Percentiles rank a stretch among this genome's conserved stretches.
These are phyloP conservation scores for Drosophila sucinea DNA, from an alignment of 1,140 invertebrate species.

Conservation along the genomic window DNA sequence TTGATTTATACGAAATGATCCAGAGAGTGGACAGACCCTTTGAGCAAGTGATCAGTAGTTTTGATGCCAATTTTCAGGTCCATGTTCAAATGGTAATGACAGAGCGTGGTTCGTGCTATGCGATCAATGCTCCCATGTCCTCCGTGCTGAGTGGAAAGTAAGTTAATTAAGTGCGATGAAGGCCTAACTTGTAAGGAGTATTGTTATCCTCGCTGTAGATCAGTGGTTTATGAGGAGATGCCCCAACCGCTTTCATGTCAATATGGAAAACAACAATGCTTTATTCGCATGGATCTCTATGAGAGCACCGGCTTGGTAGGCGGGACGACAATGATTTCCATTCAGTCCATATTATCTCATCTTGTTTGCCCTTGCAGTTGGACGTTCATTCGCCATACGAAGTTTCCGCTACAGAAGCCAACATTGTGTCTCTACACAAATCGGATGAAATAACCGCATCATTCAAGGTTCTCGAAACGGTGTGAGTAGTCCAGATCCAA, in stretches of 20 bases:
- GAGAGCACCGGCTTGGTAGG: conserved; percentile 73
- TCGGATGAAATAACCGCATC: conserved; percentile 79
- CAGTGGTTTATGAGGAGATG: conserved; percentile 53
- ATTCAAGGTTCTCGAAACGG: conserved; percentile 78
- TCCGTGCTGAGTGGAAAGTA: conserved; percentile 65
- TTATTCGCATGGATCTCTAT: conserved; percentile 76
- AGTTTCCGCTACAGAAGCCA: conserved; percentile 71
- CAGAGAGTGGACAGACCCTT: conserved; percentile 82
- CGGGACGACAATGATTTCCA: neutral
- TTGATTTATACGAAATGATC: conserved; percentile 76
- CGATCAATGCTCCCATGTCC: conserved; percentile 85
- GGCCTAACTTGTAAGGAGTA: neutral
- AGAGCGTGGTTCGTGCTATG: conserved; percentile 87
- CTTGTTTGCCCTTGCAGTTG: conserved; percentile 48
- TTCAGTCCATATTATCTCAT: neutral
- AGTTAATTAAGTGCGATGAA: conserved; percentile 10
- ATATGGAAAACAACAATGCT: conserved; percentile 80
- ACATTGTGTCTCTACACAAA: conserved; percentile 66
- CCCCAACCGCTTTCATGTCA: conserved; percentile 66
- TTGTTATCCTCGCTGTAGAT: conserved; percentile 16
- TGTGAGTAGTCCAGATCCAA: conserved; percentile 59
- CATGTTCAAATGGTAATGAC: conserved; percentile 84
- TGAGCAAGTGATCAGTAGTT: conserved; percentile 83
- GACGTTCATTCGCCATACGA: conserved; percentile 80
- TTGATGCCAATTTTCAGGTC: conserved; percentile 78